phyloP scores from a whole-genome alignment of 1,140 invertebrate species.

The Eufriesea mexicana region DNA sequence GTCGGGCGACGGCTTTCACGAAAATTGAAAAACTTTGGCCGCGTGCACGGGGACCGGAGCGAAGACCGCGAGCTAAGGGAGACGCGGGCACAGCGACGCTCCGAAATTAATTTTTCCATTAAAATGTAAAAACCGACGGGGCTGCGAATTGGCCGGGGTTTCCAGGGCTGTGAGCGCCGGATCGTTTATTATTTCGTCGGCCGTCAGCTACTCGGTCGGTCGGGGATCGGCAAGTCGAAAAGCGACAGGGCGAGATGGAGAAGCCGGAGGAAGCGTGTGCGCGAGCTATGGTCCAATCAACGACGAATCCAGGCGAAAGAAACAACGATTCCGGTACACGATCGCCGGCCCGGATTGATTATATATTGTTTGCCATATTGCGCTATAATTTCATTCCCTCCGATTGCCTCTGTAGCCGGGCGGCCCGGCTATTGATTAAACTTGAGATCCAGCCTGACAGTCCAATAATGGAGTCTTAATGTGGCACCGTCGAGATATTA shows the following conservation, averaged over 20 bases:
- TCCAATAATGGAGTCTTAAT: constrained; percentile 56
- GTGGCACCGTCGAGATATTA: constrained; percentile 41
- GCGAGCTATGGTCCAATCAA: constrained; percentile 22
- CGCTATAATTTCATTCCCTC: constrained; percentile 42
- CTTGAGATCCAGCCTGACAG: constrained; percentile 44
- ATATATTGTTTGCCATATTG: constrained; percentile 48
- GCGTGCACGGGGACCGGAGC: not conserved
- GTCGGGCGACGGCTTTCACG: not conserved
- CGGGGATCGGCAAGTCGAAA: too few species aligned
- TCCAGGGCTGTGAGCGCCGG: not conserved
- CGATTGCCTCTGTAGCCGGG: constrained; percentile 16
- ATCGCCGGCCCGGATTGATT: constrained; percentile 23
- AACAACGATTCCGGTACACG: constrained; percentile 4
- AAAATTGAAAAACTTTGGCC: constrained; percentile 45
- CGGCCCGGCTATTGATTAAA: constrained; percentile 35
- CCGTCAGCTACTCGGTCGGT: not conserved
- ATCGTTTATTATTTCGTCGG: constrained; percentile 7
- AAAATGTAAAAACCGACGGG: constrained; percentile 25
- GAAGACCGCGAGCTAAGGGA: not conserved
- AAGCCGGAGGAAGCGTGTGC: too few species aligned
- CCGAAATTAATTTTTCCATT: constrained; percentile 43
- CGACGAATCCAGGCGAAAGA: constrained; percentile 4
- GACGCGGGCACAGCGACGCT: not conserved
- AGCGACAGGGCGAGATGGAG: too few species aligned
- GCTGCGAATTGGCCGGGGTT: not conserved